These are phyloP conservation scores for Cyrtodaria siliqua DNA, from an alignment of 2,888 invertebrate genomes.

Conservation along the genomic window DNA sequence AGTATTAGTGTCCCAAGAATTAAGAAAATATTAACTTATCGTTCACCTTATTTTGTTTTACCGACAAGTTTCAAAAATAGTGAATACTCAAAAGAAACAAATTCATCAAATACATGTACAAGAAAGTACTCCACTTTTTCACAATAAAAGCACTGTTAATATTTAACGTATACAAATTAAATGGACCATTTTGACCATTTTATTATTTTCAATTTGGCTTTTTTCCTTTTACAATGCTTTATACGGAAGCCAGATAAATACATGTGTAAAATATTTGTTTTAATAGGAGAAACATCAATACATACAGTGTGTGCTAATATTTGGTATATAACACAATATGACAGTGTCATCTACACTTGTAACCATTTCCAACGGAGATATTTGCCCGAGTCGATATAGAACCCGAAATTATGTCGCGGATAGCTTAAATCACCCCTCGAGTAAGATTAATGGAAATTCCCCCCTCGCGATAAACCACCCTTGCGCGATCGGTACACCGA, in stretches of 20 bases:
- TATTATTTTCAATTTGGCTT: no score
- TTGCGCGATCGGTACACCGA: constrained; percentile 22
- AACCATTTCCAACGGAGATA: constrained; percentile 42
- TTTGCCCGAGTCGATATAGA: constrained; percentile 13
- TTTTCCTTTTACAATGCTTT: no score
- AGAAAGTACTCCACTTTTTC: no score
- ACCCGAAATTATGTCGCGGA: constrained; percentile 26
- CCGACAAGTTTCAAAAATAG: no score
- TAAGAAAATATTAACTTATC: no score
- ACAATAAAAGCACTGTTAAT: no score
- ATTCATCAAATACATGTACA: no score
- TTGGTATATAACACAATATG: neutral
- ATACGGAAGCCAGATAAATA: neutral
- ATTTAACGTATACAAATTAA: no score
- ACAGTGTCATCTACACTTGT: neutral
- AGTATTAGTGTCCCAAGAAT: no score
- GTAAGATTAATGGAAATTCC: constrained; percentile 3
- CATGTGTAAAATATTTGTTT: neutral
- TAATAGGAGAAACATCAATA: neutral
- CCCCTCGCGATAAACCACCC: neutral
- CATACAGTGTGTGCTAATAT: constrained; percentile 7
- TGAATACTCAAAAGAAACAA: no score
- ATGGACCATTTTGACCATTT: no score
- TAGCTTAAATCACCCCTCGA: constrained; percentile 17
- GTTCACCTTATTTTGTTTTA: no score